These are phyloP conservation scores for Acrossocheilus fasciatus DNA, from an alignment of 2,797 vertebrate genomes.

Conservation along the genomic window DNA sequence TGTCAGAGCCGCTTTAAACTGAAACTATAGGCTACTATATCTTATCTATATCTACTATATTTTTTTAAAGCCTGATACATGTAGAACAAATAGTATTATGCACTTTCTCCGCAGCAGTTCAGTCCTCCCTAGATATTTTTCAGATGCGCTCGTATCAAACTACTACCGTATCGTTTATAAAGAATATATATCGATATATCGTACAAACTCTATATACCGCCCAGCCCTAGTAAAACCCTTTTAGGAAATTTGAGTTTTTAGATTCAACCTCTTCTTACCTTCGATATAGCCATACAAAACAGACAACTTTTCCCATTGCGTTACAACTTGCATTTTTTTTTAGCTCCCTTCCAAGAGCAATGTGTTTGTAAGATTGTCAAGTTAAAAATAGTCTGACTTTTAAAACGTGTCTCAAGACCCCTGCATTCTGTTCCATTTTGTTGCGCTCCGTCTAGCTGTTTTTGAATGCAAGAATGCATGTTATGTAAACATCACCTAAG, in stretches of 20 bases:
- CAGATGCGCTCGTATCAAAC: no score
- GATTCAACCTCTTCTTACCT: neutral
- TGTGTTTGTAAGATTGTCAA: neutral
- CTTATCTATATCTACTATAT: no score
- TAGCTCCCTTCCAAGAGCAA: neutral
- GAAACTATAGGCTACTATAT: no score
- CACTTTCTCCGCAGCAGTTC: no score
- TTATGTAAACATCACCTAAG: constrained; percentile 16
- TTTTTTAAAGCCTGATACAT: no score
- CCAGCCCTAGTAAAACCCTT: neutral
- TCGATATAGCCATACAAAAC: neutral
- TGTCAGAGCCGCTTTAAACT: no score
- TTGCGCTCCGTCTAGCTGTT: constrained; percentile 12
- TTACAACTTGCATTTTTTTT: neutral
- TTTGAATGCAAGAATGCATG: constrained; percentile 34
- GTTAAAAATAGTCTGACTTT: constrained; percentile 1
- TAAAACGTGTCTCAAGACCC: neutral
- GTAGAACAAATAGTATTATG: no score
- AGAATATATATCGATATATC: no score
- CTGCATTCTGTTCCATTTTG: constrained; percentile 6
- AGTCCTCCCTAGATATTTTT: no score
- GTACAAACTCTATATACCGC: no score
- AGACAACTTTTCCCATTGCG: no score
- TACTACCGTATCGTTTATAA: no score
- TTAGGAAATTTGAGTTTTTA: neutral